These are phyloP conservation scores for Tetranychus cinnabarinus DNA, from an alignment of 1,140 invertebrate genomes.

Conservation along the genomic window DNA sequence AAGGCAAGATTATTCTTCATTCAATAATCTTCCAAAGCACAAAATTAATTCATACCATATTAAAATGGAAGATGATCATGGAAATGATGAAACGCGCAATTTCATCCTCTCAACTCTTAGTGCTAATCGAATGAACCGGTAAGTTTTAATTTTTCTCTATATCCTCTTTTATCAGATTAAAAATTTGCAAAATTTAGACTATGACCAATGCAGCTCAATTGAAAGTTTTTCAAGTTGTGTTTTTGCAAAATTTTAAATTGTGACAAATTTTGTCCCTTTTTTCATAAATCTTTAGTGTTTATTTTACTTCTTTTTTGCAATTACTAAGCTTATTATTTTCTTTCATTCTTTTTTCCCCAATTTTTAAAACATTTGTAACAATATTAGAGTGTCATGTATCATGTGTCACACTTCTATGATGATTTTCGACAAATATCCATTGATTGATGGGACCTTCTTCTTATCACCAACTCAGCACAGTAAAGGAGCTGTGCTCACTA, in stretches of 20 bases:
- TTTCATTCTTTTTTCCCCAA: too few relatives aligned
- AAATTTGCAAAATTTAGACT: too few relatives aligned
- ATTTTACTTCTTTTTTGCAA: too few relatives aligned
- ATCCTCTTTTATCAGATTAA: not conserved
- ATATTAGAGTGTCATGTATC: conserved; percentile 44
- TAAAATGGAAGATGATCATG: conserved; percentile 87
- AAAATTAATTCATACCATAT: conserved; percentile 97
- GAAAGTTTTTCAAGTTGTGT: too few relatives aligned
- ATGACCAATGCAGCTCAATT: too few relatives aligned
- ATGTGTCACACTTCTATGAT: conserved; percentile 64
- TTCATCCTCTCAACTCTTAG: conserved; percentile 74
- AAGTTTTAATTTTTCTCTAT: not conserved
- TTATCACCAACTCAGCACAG: conserved; percentile 70
- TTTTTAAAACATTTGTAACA: too few relatives aligned
- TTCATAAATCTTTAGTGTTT: too few relatives aligned
- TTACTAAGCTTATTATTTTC: too few relatives aligned
- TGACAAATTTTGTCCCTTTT: too few relatives aligned
- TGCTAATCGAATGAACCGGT: conserved; percentile 38
- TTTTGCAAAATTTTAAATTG: too few relatives aligned
- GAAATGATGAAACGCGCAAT: conserved; percentile 60
- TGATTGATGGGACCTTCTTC: conserved; percentile 93
- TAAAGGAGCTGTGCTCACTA: conserved; percentile 57
- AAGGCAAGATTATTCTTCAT: conserved; percentile 74
- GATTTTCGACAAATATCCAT: conserved; percentile 85
- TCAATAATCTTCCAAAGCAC: conserved; percentile 71